Base-by-base conservation (phyloP, 2,888 invertebrate genomes). In the Piscicola geometra region DNA sequence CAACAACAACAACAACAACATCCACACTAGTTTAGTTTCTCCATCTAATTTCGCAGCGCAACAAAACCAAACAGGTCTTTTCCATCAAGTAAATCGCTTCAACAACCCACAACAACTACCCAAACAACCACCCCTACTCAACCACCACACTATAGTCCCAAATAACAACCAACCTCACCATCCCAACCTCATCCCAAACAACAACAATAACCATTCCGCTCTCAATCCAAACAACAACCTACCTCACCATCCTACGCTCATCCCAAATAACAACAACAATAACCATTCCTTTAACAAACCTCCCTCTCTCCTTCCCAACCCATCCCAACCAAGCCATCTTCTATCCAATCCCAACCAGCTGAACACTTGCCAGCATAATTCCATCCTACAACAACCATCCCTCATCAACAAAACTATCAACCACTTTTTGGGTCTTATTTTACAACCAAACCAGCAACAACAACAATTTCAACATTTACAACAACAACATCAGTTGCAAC, bases 321-420 rank as follows among this genome's bases (percentile, higher is more conserved):
- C 21, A 47, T n/a, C 9, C 50, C 50, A 47, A 47, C 50, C 50
- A 47, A 47, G 21, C 21, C 50, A 47, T 9, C 50, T 47, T 47
- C 21, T 47, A 47, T 21, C 9, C 50, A 47, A 47, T 47, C 50
- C 50, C 50, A 47, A 47, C 50, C 50, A 9, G 9, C 21, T 47
- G 12, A 9, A 47, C 9, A 9, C 12, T 15, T 47, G 9, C 50
- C 50, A 15, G 21, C 50, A 9, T 21, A 47, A 47, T 47, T 21
- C 50, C 50, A 9, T 47, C 12, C 50, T 47, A 9, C 9, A 21
- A 47, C 50, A 47, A 47, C 60, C 5, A 56, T 5, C 25, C 60
- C 3, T 15, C n/a, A 56, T 56, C 60, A 56, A 56, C n/a, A 56
- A 56, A 18, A 56, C 60, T n/a, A 18, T 56, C 60, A 56, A 56